Evolutionary conservation across 2,797 vertebrate genomes (phyloP), one percentile per base, ranked within the genome.

Genomic region (Pipistrellus nathusii): DNA sequence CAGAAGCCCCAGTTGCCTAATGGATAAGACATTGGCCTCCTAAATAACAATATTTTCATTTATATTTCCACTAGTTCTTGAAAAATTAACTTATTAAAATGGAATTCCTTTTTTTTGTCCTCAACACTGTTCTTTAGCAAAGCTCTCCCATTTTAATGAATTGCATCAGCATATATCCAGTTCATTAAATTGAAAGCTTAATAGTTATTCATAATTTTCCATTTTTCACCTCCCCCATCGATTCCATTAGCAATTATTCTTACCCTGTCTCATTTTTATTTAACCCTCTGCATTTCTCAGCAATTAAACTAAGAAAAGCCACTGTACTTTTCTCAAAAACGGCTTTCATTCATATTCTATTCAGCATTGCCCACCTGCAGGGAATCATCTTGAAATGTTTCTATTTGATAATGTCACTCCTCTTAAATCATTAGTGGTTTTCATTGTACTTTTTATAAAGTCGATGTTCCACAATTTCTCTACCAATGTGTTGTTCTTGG

Each of bases 161-260:
- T 87, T 87, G 3, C 23, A 8, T n/a, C 87, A 59, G 17, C 55
- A 69, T 93, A 8, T 82, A 32, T 18, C 20, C 15, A 35, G 46
- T 81, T 77, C 66, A 66, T 88, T 71, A 64, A 84, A 62, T 72
- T 85, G 82, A 18, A 85, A 94, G 84, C 17, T 38, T 51, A 51
- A 23, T 6, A 73, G 20, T 84, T 20, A 87, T 5, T 64, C 4
- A 7, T 20, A 30, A 17, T 21, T 83, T 88, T 86, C 17, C 1
- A 68, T 81, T 86, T 95, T 80, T 75, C 48, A 53, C 51, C 2
- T 78, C 14, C 48, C 10, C 5, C 17, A 27, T 64, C 23, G 14
- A 71, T 90, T 82, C 8, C 53, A 64, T 21, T 55, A 80, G 41
- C 25, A 84, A 3, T 80, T 81, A 17, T 27, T 88, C 4, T 77